Percentiles rank a stretch among this genome's conserved stretches.
These are phyloP conservation scores for Lycaon pictus DNA, from an alignment of 2,113 vertebrate genomes.

Conservation along the genomic window DNA sequence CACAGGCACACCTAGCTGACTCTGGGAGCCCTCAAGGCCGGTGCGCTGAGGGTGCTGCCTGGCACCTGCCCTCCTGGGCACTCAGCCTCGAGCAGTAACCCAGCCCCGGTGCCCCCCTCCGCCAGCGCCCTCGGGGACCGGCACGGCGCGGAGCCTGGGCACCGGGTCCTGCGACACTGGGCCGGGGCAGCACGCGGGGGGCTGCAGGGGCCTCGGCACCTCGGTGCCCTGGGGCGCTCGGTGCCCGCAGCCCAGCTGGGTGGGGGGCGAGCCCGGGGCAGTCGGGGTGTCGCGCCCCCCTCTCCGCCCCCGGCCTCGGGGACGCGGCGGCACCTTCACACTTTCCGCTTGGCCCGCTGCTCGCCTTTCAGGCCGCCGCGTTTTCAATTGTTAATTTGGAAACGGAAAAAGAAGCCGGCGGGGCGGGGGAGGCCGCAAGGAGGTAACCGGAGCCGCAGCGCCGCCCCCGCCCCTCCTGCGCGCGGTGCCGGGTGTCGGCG, in stretches of 20 bases:
- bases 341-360: slow-evolving; percentile 85
- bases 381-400: slow-evolving; percentile 84
- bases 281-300: slow-evolving; percentile 27
- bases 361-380: slow-evolving; percentile 81
- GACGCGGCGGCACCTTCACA: slow-evolving; percentile 81
- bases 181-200: not conserved
- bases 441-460: slow-evolving; percentile 67
- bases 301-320: slow-evolving; percentile 45
- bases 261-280: not conserved
- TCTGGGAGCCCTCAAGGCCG: slow-evolving; percentile 48
- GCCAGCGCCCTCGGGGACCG: not conserved
- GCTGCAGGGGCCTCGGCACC: not conserved
- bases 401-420: slow-evolving; percentile 80
- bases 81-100: slow-evolving; percentile 70
- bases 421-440: slow-evolving; percentile 54
- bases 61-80: slow-evolving; percentile 73
- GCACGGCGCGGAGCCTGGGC: slow-evolving; percentile 10
- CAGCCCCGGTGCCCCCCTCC: not conserved
- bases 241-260: not conserved
- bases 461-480: not conserved
- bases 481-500: not conserved
- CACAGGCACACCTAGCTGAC: slow-evolving; percentile 32
- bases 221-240: not conserved
- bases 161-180: slow-evolving; percentile 9
- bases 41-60: slow-evolving; percentile 56